Evolutionary conservation across 2,797 vertebrate species (phyloP).

Genomic region (Aeoliscus strigatus): DNA sequence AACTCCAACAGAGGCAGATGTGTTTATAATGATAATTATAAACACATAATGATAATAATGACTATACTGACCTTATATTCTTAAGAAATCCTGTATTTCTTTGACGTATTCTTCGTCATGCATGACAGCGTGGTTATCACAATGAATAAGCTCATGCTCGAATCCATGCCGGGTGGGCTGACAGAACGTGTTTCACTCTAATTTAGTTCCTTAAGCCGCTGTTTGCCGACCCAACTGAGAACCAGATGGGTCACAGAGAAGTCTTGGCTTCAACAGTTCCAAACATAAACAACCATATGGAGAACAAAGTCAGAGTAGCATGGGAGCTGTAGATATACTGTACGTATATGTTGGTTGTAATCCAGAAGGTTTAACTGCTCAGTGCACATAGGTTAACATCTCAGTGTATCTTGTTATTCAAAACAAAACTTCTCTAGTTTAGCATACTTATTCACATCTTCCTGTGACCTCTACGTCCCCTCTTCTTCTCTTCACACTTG

Average conservation of each 20-base stretch:
- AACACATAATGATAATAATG: too few species aligned
- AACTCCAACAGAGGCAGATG: too few species aligned
- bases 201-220: constrained; percentile 42
- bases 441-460: too few species aligned
- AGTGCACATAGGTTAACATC: too few species aligned
- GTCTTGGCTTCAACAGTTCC: constrained; percentile 17
- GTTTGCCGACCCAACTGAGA: constrained; percentile 26
- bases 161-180: constrained; percentile 27
- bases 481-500: too few species aligned
- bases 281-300: constrained; percentile 23
- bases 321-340: neutral
- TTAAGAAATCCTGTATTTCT: constrained; percentile 3
- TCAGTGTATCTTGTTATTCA: too few species aligned
- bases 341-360: too few species aligned
- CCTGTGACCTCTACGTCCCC: too few species aligned
- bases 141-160: constrained; percentile 25
- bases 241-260: constrained; percentile 31
- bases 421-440: too few species aligned
- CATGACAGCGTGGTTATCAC: constrained; percentile 19
- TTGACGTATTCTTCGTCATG: constrained; percentile 16
- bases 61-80: constrained; percentile 9
- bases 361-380: too few species aligned
- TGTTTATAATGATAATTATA: too few species aligned
- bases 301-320: constrained; percentile 5
- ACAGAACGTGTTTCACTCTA: constrained; percentile 35